A percentile compares a stretch with the other conserved stretches of the same genome.
Conservation (phyloP, 2,888 invertebrate species). For the Cinara cedri region DNA sequence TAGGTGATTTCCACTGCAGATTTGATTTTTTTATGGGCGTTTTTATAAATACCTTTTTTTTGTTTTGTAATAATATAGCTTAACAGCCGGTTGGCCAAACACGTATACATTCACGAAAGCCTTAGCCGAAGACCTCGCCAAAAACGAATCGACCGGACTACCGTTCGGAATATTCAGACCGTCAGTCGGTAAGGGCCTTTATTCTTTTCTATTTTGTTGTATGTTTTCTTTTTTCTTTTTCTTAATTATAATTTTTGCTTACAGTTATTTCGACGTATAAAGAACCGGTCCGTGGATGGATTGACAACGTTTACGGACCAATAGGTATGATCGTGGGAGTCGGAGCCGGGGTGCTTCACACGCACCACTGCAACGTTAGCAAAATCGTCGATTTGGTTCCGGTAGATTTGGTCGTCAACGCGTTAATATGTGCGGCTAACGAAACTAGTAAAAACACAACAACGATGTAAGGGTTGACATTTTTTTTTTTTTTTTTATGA, state of each 20-base stretch:
- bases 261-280: slow-evolving; percentile 71
- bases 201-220: background rate
- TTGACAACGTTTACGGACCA: slow-evolving; percentile 84
- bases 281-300: slow-evolving; percentile 83
- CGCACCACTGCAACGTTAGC: slow-evolving; percentile 67
- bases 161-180: slow-evolving; percentile 82
- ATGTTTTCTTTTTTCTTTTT: background rate
- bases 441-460: slow-evolving; percentile 66
- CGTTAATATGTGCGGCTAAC: slow-evolving; percentile 80
- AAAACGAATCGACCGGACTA: slow-evolving; percentile 68
- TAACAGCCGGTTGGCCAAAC: slow-evolving; percentile 73
- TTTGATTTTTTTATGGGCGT: background rate
- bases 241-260: background rate
- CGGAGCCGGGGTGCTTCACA: slow-evolving; percentile 77
- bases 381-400: slow-evolving; percentile 82
- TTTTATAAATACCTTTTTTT: background rate
- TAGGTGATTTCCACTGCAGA: slow-evolving; percentile 60
- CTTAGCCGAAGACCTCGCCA: slow-evolving; percentile 75
- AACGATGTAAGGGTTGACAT: slow-evolving; percentile 21
- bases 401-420: slow-evolving; percentile 83
- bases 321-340: slow-evolving; percentile 67
- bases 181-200: slow-evolving; percentile 72
- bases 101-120: slow-evolving; percentile 89
- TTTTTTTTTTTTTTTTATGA: too few relatives aligned
- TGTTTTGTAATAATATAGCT: slow-evolving; percentile 54